phyloP scores from a whole-genome alignment of 2,797 vertebrate genomes.

The Sus cebifrons region DNA sequence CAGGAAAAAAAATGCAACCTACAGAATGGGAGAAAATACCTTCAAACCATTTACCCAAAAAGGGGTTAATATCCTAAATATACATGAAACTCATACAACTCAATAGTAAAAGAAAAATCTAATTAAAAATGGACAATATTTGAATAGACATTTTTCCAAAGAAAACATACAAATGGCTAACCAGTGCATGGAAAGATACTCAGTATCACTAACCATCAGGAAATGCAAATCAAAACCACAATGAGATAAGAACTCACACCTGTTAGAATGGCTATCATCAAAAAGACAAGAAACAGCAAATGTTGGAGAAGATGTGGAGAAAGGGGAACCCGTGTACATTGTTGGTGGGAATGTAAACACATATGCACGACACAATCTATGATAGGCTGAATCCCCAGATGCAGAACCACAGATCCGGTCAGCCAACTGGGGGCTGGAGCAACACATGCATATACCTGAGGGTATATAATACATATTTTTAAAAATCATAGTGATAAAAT shows the following conservation, averaged over 20 bases:
- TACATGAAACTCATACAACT: neutral
- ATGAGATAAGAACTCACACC: neutral
- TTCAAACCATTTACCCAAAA: neutral
- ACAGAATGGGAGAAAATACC: neutral
- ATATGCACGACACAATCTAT: neutral
- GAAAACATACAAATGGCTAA: neutral
- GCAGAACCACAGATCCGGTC: neutral
- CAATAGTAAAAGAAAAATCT: neutral
- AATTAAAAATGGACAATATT: neutral
- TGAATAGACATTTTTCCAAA: neutral
- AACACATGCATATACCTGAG: neutral
- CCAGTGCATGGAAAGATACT: neutral
- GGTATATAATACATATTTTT: neutral
- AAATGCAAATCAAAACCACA: constrained; percentile 2
- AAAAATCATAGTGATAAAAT: neutral
- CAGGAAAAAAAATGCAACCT: neutral
- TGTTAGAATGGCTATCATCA: neutral
- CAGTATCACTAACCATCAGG: neutral
- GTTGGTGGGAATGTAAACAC: neutral
- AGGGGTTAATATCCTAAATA: neutral
- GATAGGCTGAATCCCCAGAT: neutral
- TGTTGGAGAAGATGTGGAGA: neutral
- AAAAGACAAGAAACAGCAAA: neutral
- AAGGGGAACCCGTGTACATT: neutral
- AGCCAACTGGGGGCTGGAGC: neutral